Evolutionary conservation across 2,797 vertebrate species (phyloP), one percentile per base, ranked within the genome.

Genomic region (Acanthopagrus latus): DNA sequence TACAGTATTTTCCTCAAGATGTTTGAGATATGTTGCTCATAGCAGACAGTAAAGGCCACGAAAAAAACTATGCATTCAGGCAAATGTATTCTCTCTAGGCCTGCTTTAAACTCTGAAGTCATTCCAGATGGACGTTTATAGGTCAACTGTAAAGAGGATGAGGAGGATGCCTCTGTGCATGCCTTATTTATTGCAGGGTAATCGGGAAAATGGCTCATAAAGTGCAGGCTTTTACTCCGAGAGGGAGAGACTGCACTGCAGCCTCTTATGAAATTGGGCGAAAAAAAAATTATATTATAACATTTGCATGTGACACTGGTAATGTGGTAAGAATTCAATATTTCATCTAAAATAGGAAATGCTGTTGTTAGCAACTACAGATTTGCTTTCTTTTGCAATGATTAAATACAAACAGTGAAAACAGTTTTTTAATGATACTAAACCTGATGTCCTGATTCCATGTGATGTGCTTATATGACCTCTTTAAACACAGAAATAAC

Each of bases 111-210:
- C 68, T 63, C 58, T 69, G 38, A 72, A 79, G 54, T 82, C 60
- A 65, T 69, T 86, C 60, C 64, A 78, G 81, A 83, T 82, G 76
- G 67, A 82, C 10, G n/a, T 84, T 85, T 85, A 81, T 82, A 83
- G 85, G 84, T 86, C 86, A 82, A 64, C 69, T 81, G 63, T 78
- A 68, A 83, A 83, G 68, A 76, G 7, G 41, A 75, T 12, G 54
- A 21, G 41, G 7, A 64, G 8, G 43, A 70, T 54, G 64, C 56
- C 44, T 85, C 58, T 4, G 7, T 76, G 56, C 78, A 70, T 71
- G 52, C 18, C 44, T 71, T 78, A 56, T 63, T 82, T 69, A 62
- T 58, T 76, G 73, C 64, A 76, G 64, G 21, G 71, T 78, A 60
- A 76, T 60, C 41, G 8, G 47, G n/a, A 63, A 81, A 83, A 82